Evolutionary conservation across 2,888 invertebrate genomes (phyloP).

Genomic region (Drosophila sordidula): DNA sequence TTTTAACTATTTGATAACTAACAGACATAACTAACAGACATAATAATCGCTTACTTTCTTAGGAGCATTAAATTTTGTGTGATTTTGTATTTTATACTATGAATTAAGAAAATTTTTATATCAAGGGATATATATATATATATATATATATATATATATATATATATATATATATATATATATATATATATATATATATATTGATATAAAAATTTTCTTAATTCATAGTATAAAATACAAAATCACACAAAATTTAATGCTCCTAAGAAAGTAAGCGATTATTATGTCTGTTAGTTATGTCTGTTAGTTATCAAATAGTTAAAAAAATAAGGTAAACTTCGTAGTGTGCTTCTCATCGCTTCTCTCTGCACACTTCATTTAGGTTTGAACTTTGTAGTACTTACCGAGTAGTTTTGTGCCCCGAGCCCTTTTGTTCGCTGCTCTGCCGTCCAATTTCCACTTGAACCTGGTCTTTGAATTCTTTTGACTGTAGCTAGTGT

Average conservation of each 20-base stretch:
- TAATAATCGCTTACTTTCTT: background rate
- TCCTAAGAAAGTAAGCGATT: background rate
- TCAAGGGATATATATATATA: too few relatives aligned
- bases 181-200: too few relatives aligned
- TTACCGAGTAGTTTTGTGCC: background rate
- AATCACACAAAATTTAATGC: background rate
- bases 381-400: background rate
- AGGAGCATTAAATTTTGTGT: background rate
- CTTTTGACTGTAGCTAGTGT: slow-evolving; percentile 22
- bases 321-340: background rate
- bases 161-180: too few relatives aligned
- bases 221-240: too few relatives aligned
- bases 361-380: background rate
- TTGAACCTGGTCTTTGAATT: slow-evolving; percentile 7
- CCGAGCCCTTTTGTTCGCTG: background rate
- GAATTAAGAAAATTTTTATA: too few relatives aligned
- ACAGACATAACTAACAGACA: background rate
- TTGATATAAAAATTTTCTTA: too few relatives aligned
- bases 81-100: too few relatives aligned
- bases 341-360: background rate
- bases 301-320: background rate
- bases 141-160: too few relatives aligned
- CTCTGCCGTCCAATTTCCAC: slow-evolving; percentile 9
- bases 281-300: background rate
- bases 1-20: background rate